A percentile compares a stretch with the other conserved stretches of the same genome.
Evolutionary conservation across 2,113 vertebrate genomes (phyloP).

Genomic region (Myiopsitta monachus): DNA sequence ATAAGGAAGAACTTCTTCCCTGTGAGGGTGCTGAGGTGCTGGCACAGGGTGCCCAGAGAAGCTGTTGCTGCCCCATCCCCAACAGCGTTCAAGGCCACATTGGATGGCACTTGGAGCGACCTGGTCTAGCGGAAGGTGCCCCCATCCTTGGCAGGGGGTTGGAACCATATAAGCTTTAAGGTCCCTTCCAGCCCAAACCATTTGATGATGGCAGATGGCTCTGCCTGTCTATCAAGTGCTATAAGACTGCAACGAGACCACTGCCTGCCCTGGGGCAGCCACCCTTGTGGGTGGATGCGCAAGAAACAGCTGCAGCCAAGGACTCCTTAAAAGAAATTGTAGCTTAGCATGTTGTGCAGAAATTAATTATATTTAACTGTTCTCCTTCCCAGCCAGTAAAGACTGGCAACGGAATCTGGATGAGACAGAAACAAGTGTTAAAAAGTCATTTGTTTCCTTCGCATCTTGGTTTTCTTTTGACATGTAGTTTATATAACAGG

Average conservation of each 20-base stretch:
- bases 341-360: neutral
- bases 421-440: neutral
- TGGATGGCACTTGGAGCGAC: neutral
- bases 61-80: neutral
- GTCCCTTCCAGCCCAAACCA: neutral
- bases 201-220: too few species aligned
- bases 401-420: neutral
- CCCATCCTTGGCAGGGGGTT: neutral
- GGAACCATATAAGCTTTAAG: neutral
- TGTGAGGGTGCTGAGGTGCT: neutral
- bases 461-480: neutral
- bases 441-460: neutral
- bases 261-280: fast-evolving
- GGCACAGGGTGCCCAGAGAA: neutral
- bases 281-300: too few species aligned
- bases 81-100: neutral
- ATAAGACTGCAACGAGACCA: neutral
- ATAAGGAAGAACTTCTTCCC: neutral
- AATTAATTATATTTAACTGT: neutral
- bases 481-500: too few species aligned
- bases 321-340: neutral
- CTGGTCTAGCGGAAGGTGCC: neutral
- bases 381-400: neutral
- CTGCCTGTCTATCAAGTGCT: too few species aligned
- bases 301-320: neutral